These are phyloP conservation scores for Anhinga anhinga DNA, from an alignment of 2,113 vertebrate genomes.

Conservation along the genomic window DNA sequence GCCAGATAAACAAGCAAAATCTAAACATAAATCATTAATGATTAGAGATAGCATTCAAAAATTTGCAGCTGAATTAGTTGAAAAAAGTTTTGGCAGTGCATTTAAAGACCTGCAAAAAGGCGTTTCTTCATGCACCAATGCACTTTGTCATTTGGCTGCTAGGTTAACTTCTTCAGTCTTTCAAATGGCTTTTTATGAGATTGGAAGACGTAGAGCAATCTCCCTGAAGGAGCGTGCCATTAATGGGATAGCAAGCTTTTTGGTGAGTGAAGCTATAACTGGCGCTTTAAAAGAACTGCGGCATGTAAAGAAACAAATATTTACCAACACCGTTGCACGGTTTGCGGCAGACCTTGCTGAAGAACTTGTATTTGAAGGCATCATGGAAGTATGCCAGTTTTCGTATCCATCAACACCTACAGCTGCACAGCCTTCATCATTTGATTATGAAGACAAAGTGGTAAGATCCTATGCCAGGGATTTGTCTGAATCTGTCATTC, in stretches of 20 bases:
- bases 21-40: slow-evolving; percentile 81
- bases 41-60: slow-evolving; percentile 91
- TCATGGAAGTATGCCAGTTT: slow-evolving; percentile 99
- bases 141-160: slow-evolving; percentile 90
- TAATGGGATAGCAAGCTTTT: slow-evolving; percentile 86
- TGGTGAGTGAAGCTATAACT: slow-evolving; percentile 91
- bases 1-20: slow-evolving; percentile 66
- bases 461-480: slow-evolving; percentile 93
- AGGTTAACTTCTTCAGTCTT: slow-evolving; percentile 92
- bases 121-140: slow-evolving; percentile 90
- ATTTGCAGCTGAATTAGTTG: slow-evolving; percentile 91
- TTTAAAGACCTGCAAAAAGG: slow-evolving; percentile 94
- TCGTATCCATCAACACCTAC: slow-evolving; percentile 87
- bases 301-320: slow-evolving; percentile 91
- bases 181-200: slow-evolving; percentile 96
- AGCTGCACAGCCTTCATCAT: slow-evolving; percentile 72
- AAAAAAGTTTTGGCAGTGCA: slow-evolving; percentile 91
- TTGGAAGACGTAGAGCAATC: slow-evolving; percentile 86
- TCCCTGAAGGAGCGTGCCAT: slow-evolving; percentile 89
- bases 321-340: slow-evolving; percentile 84
- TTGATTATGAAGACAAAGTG: slow-evolving; percentile 85
- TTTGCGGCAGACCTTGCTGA: slow-evolving; percentile 95
- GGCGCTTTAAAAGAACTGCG: slow-evolving; percentile 89
- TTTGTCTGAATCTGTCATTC: slow-evolving; percentile 94
- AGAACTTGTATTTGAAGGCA: slow-evolving; percentile 95